A percentile compares a stretch with the other conserved stretches of the same genome.
These are phyloP conservation scores for Chrysolina americana DNA, from an alignment of 2,888 invertebrate genomes.

Conservation along the genomic window DNA sequence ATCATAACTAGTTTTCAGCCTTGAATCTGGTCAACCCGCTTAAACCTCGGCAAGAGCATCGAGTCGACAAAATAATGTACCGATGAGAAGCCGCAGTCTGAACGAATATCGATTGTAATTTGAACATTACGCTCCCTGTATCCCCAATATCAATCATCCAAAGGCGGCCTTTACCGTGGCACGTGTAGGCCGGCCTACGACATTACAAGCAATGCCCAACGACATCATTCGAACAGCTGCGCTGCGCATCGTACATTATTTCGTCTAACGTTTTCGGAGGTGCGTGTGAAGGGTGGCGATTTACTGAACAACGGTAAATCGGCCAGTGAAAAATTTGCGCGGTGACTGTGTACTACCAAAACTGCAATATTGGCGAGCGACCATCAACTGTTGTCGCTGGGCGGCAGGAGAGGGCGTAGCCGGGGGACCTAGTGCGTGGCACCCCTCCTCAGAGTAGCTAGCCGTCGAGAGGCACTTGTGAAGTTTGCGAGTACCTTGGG, in stretches of 20 bases:
- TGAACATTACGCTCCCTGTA: background rate
- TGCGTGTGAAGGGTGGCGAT: slow-evolving; percentile 13
- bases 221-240: background rate
- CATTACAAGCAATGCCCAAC: background rate
- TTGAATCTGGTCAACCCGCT: slow-evolving; percentile 26
- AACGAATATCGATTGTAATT: background rate
- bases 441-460: slow-evolving; percentile 83
- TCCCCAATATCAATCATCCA: background rate
- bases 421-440: slow-evolving; percentile 70
- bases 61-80: slow-evolving; percentile 3
- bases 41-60: slow-evolving; percentile 2
- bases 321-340: slow-evolving; percentile 37
- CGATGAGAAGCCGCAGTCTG: background rate
- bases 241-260: slow-evolving; percentile 1
- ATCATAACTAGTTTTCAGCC: background rate
- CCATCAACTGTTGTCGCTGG: slow-evolving; percentile 78
- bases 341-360: slow-evolving; percentile 91
- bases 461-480: slow-evolving; percentile 93
- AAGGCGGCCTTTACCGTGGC: background rate
- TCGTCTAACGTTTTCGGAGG: background rate
- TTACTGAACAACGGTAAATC: slow-evolving; percentile 30
- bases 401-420: slow-evolving; percentile 61
- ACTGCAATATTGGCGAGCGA: slow-evolving; percentile 94
- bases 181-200: background rate
- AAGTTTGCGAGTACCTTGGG: slow-evolving; percentile 95